phyloP scores from a whole-genome alignment of 2,888 invertebrate species.

The Torymus aiolomorphi region DNA sequence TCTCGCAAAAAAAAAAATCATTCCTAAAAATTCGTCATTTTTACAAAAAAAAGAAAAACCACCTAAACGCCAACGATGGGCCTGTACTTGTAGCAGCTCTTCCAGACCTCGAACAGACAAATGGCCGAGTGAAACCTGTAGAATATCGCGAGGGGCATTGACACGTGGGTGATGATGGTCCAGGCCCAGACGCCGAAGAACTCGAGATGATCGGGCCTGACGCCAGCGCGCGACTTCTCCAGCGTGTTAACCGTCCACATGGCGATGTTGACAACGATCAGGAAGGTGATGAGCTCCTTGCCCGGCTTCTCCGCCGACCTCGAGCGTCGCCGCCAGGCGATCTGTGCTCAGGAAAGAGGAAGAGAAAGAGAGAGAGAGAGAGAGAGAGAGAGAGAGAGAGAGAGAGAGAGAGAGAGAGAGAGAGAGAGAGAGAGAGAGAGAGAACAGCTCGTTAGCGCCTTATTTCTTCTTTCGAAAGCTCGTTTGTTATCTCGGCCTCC shows the following conservation, averaged over 20 bases:
- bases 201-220: constrained; percentile 87
- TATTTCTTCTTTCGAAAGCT: constrained; percentile 11
- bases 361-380: too few relatives aligned
- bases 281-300: constrained; percentile 89
- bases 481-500: constrained; percentile 23
- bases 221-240: constrained; percentile 89
- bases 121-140: constrained; percentile 94
- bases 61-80: constrained; percentile 57
- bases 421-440: too few relatives aligned
- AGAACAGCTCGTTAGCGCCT: background rate
- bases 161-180: constrained; percentile 93
- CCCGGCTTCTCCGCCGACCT: constrained; percentile 86
- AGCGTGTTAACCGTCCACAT: constrained; percentile 92
- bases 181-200: constrained; percentile 93
- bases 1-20: too few relatives aligned
- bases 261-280: constrained; percentile 88
- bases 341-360: constrained; percentile 65
- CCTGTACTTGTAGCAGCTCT: constrained; percentile 88
- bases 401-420: too few relatives aligned
- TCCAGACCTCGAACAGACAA: constrained; percentile 95
- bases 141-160: constrained; percentile 92
- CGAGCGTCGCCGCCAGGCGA: constrained; percentile 85
- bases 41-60: too few relatives aligned
- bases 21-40: too few relatives aligned
- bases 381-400: background rate